These are phyloP conservation scores for Periophthalmodon schlosseri DNA, from an alignment of 2,113 vertebrate species.

Conservation along the genomic window DNA sequence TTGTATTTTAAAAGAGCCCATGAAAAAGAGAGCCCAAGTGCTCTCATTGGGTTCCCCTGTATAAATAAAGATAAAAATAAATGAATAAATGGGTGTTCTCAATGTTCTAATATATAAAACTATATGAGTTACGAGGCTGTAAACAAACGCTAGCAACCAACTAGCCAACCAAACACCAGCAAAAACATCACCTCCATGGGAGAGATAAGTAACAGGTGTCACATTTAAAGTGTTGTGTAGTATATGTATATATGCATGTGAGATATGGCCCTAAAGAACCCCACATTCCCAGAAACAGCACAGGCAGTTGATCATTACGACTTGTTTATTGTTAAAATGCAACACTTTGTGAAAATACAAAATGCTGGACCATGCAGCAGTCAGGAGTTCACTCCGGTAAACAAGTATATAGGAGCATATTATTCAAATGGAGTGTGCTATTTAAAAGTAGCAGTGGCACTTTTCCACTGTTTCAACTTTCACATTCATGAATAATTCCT, in stretches of 20 bases:
- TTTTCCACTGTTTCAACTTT: constrained; percentile 1
- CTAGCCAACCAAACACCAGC: background rate
- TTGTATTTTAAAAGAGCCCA: too few relatives aligned
- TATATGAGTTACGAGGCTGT: too few relatives aligned
- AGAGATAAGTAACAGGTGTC: background rate
- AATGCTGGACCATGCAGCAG: background rate
- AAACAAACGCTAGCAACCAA: background rate
- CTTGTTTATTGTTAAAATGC: background rate
- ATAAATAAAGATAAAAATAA: too few relatives aligned
- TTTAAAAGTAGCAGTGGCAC: constrained; percentile 12
- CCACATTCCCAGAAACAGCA: background rate
- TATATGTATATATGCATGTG: background rate
- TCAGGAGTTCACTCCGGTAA: constrained; percentile 1
- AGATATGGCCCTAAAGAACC: background rate
- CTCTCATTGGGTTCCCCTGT: too few relatives aligned
- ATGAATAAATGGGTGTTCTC: too few relatives aligned
- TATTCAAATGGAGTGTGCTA: constrained; percentile 8
- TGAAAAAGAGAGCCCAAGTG: too few relatives aligned
- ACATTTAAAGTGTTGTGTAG: background rate
- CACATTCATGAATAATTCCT: constrained; percentile 12
- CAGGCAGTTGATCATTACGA: background rate
- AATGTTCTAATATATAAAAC: background rate
- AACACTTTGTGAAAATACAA: background rate
- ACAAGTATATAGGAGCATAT: background rate
- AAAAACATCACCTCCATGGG: background rate